Base-by-base conservation (phyloP, 2,797 vertebrate species). In the Poecilia picta region DNA sequence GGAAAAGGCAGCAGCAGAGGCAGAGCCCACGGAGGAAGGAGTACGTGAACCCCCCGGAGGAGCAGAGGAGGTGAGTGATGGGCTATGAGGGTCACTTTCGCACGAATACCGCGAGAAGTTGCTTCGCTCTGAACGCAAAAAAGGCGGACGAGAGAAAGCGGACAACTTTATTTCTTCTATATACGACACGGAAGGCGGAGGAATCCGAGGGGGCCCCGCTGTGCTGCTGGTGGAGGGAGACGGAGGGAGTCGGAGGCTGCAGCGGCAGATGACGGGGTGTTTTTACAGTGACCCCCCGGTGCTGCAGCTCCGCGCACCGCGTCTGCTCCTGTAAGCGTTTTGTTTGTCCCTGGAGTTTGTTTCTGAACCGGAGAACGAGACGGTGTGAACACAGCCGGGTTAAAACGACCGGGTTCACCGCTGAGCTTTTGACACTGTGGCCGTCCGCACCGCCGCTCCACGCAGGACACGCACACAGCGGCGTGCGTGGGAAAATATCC, bases 1-100 rank as follows among this genome's bases (percentile, higher is more conserved):
- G 79, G 66, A 78, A 81, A 72, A 62, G 77, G 73, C 41, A 79
- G 46, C 81, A 77, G 73, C 74, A 75, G 83, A 8, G 76, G 90
- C 82, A 33, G 55, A 41, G 62, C 62, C 36, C 36, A 39, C 33
- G 33, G 33, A 33, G 33, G 33, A 79, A 87, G 71, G 75, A 91
- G 83, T 85, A 91, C 92, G 86, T 51, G 83, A 91, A 92, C 82
- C 75, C 86, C 47, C 73, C 0, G 82, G 75, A 92, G 85, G 92
- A 0, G 80, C 76, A 91, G 85, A 93, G 43, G 89, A 93, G 95
- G 95, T 95, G 91, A 94, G 94, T 89, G 84, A 90, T 89, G 92
- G 78, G 78, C n/a, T 83, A 45, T 81, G 81, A 45, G 10, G 68
- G 76, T 20, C 66, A 79, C 87, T 70, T 66, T 43, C 15, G n/a